Evolutionary conservation across 2,888 invertebrate species (phyloP).

Genomic region (Augiades crinisus): DNA sequence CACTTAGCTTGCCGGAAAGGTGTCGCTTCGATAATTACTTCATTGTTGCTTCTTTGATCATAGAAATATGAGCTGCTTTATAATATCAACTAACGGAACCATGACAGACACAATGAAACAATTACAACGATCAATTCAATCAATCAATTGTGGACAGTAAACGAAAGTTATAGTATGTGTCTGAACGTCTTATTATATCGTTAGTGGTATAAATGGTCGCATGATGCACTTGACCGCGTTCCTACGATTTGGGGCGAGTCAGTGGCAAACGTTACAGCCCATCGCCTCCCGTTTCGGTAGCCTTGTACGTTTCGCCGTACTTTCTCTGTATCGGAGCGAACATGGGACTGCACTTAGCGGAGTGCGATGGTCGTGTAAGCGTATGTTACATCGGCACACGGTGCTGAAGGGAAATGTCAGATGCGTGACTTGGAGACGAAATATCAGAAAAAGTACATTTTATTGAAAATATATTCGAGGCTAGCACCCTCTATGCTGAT

Average conservation of each 20-base stretch:
- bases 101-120: too few species aligned
- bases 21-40: too few species aligned
- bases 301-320: constrained; percentile 20
- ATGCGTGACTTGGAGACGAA: too few species aligned
- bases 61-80: too few species aligned
- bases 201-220: neutral
- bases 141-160: too few species aligned
- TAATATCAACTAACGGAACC: too few species aligned
- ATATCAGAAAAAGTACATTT: too few species aligned
- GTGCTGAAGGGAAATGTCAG: neutral
- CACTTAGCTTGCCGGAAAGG: too few species aligned
- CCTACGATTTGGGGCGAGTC: constrained; percentile 10
- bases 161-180: constrained; percentile 2
- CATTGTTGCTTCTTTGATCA: too few species aligned
- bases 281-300: constrained; percentile 9
- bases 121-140: too few species aligned
- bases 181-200: neutral
- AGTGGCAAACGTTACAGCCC: neutral
- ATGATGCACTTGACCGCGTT: constrained; percentile 19
- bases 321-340: constrained; percentile 23
- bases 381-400: neutral
- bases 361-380: neutral
- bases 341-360: constrained; percentile 28
- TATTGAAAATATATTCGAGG: too few species aligned
- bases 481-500: too few species aligned